A percentile compares a stretch with the other conserved stretches of the same genome.
These are phyloP conservation scores for Caenorhabditis brenneri DNA, from an alignment of 1,140 invertebrate species.

Conservation along the genomic window DNA sequence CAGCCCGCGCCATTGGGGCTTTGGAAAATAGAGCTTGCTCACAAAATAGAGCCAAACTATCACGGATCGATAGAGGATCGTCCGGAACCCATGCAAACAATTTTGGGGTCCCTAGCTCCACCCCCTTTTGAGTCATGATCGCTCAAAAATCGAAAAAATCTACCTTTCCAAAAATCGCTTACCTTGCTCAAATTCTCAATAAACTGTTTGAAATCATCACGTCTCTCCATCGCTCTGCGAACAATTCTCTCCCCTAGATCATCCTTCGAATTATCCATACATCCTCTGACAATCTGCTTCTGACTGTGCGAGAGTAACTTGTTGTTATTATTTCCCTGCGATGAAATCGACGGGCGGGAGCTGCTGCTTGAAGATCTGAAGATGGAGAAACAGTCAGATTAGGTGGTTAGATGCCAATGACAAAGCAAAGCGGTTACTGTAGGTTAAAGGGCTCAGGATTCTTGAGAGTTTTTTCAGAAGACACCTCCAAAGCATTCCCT, in stretches of 20 bases:
- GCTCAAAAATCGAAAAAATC: too few relatives aligned
- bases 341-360: conserved; percentile 37
- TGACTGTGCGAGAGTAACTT: conserved; percentile 53
- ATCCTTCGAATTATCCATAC: conserved; percentile 63
- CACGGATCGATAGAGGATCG: too few relatives aligned
- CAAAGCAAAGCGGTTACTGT: not conserved
- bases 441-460: not conserved
- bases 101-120: too few relatives aligned
- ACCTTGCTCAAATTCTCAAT: conserved; percentile 57
- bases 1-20: too few relatives aligned
- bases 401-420: not conserved
- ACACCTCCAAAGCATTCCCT: too few relatives aligned
- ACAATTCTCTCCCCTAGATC: conserved; percentile 62
- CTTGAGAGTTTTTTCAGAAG: not conserved
- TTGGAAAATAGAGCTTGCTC: too few relatives aligned
- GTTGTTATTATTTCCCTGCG: conserved; percentile 45
- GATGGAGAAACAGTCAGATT: not conserved
- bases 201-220: conserved; percentile 62
- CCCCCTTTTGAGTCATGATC: too few relatives aligned
- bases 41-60: too few relatives aligned
- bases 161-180: too few relatives aligned
- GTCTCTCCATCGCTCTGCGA: conserved; percentile 54
- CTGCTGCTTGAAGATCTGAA: conserved; percentile 42
- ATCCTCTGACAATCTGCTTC: conserved; percentile 61
- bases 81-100: too few relatives aligned